Percentiles rank a stretch among this genome's conserved stretches.
These are phyloP conservation scores for Ameiurus melas DNA, from an alignment of 2,113 vertebrate species.

Conservation along the genomic window DNA sequence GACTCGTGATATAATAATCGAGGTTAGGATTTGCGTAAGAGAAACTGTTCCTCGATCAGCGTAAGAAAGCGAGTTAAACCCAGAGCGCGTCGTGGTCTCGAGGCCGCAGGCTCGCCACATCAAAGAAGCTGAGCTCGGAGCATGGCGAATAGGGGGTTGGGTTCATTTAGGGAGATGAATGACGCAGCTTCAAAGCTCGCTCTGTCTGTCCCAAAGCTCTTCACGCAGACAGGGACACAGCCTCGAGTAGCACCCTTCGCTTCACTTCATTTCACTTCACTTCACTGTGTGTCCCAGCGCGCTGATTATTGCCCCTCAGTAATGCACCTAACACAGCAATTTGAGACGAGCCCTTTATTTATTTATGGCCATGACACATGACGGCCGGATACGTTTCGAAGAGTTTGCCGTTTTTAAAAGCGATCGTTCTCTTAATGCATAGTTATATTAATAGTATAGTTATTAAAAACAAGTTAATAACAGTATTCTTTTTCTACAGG, in stretches of 20 bases:
- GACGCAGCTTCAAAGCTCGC: conserved; percentile 80
- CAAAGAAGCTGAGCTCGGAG: conserved; percentile 75
- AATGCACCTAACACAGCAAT: conserved; percentile 11
- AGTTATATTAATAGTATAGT: background rate
- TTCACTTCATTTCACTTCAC: background rate
- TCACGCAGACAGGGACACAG: conserved; percentile 40
- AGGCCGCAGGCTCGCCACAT: conserved; percentile 87
- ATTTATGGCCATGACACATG: conserved; percentile 10
- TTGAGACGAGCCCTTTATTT: conserved; percentile 7
- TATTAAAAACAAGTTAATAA: background rate
- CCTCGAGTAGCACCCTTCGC: conserved; percentile 31
- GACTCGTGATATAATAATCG: conserved; percentile 12
- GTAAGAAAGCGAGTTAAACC: conserved; percentile 44
- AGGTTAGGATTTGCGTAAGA: conserved; percentile 25
- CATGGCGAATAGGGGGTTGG: conserved; percentile 79
- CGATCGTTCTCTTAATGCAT: background rate
- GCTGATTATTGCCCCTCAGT: conserved; percentile 36
- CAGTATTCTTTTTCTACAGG: conserved; percentile 65
- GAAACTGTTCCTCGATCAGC: conserved; percentile 71
- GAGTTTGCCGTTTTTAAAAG: background rate
- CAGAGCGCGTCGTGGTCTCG: conserved; percentile 78
- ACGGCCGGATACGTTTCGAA: background rate
- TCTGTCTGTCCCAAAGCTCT: conserved; percentile 67
- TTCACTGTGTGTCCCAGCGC: conserved; percentile 24
- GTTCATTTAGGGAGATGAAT: conserved; percentile 83